These are phyloP conservation scores for Oplegnathus fasciatus DNA, from an alignment of 2,113 vertebrate species.

Conservation along the genomic window DNA sequence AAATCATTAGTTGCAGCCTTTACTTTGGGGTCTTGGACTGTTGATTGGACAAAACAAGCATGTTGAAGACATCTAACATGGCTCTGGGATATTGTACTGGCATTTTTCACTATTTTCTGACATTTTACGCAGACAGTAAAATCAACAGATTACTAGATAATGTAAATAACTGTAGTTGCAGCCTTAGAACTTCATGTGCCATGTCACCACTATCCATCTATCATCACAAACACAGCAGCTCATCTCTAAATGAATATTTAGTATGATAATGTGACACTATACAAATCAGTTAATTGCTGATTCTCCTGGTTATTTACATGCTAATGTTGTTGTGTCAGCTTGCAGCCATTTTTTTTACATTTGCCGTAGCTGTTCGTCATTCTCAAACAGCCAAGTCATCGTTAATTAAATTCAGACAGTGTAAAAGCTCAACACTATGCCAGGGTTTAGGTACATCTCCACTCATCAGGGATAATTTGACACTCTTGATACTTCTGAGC, in stretches of 20 bases:
- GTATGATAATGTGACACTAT: constrained; percentile 44
- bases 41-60: neutral
- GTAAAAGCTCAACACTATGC: neutral
- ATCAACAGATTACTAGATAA: constrained; percentile 1
- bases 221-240: constrained; percentile 33
- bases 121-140: neutral
- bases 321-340: constrained; percentile 35
- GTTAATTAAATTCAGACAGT: constrained; percentile 43
- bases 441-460: constrained; percentile 26
- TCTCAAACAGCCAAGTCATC: constrained; percentile 3
- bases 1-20: neutral
- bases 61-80: neutral
- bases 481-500: constrained; percentile 39
- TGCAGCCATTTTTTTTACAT: constrained; percentile 22
- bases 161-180: neutral
- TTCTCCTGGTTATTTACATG: constrained; percentile 42
- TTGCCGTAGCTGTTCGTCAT: constrained; percentile 18
- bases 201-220: neutral
- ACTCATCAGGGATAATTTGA: constrained; percentile 41
- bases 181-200: neutral
- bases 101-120: neutral
- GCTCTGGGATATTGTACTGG: neutral
- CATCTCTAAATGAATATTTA: constrained; percentile 39
- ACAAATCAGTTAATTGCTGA: constrained; percentile 48
- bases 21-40: neutral